Evolutionary conservation across 2,888 invertebrate species (phyloP).

Genomic region (Agrilus mali): DNA sequence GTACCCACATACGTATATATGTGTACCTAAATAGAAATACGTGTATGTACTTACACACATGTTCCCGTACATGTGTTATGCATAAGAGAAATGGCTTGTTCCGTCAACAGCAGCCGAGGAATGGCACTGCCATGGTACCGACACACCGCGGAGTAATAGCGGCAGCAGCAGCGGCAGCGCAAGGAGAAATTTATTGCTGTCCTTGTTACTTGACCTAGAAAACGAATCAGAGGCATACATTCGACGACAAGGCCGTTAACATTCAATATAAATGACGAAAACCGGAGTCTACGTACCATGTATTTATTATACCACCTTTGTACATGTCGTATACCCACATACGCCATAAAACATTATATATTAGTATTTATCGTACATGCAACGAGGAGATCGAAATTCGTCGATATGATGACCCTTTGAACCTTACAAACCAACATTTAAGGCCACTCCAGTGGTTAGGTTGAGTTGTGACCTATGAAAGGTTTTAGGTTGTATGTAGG

Average conservation of each 20-base stretch:
- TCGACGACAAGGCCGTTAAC: slow-evolving; percentile 30
- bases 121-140: slow-evolving; percentile 11
- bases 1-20: slow-evolving; percentile 1
- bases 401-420: too few relatives aligned
- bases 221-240: slow-evolving; percentile 31
- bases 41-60: slow-evolving; percentile 3
- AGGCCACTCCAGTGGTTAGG: too few relatives aligned
- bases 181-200: slow-evolving; percentile 34
- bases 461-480: too few relatives aligned
- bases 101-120: slow-evolving; percentile 12
- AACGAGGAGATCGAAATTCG: too few relatives aligned
- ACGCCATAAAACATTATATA: too few relatives aligned
- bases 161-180: slow-evolving; percentile 2
- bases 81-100: slow-evolving; percentile 4
- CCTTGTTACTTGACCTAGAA: slow-evolving; percentile 40
- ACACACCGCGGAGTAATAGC: slow-evolving; percentile 3
- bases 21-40: too few relatives aligned
- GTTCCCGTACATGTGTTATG: not conserved
- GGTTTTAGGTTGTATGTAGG: too few relatives aligned
- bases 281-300: slow-evolving; percentile 6
- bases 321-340: too few relatives aligned
- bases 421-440: too few relatives aligned
- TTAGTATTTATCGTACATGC: too few relatives aligned
- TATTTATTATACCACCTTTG: too few relatives aligned
- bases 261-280: slow-evolving; percentile 23